Conservation (phyloP, 1,140 invertebrate genomes). For the Callitettix versicolor region DNA sequence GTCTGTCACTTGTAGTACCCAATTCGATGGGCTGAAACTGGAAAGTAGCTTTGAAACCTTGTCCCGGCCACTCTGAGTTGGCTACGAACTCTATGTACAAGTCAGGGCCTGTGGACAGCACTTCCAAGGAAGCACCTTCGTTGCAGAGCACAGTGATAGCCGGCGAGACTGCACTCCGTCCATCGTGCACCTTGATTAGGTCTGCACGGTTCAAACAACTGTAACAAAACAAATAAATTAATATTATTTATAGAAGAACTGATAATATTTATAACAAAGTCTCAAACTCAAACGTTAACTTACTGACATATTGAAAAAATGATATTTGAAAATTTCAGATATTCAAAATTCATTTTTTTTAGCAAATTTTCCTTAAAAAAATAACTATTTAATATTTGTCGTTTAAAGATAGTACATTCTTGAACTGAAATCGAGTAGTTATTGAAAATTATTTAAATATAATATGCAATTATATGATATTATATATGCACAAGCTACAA, state of each 20-base stretch:
- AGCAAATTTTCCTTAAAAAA: too few species aligned
- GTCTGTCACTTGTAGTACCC: slow-evolving; percentile 38
- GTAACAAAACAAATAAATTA: slow-evolving; percentile 31
- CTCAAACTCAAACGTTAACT: too few species aligned
- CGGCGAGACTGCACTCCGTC: slow-evolving; percentile 47
- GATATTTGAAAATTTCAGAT: too few species aligned
- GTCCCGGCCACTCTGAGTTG: slow-evolving; percentile 66
- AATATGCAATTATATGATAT: too few species aligned
- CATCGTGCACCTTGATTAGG: slow-evolving; percentile 69
- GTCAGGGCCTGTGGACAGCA: slow-evolving; percentile 68
- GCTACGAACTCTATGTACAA: slow-evolving; percentile 72
- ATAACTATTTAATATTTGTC: too few species aligned
- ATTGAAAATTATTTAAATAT: too few species aligned
- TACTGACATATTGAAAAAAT: too few species aligned
- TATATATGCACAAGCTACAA: too few species aligned
- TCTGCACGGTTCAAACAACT: slow-evolving; percentile 73
- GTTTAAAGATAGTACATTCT: too few species aligned
- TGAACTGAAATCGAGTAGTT: too few species aligned
- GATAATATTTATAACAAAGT: not conserved
- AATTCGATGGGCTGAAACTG: slow-evolving; percentile 50
- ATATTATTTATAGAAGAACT: not conserved
- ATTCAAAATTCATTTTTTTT: too few species aligned
- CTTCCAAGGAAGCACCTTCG: slow-evolving; percentile 58
- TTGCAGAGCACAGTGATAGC: slow-evolving; percentile 74
- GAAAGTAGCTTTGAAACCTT: slow-evolving; percentile 75